phyloP scores from a whole-genome alignment of 2,113 vertebrate species.

The Microcebus griseorufus region DNA sequence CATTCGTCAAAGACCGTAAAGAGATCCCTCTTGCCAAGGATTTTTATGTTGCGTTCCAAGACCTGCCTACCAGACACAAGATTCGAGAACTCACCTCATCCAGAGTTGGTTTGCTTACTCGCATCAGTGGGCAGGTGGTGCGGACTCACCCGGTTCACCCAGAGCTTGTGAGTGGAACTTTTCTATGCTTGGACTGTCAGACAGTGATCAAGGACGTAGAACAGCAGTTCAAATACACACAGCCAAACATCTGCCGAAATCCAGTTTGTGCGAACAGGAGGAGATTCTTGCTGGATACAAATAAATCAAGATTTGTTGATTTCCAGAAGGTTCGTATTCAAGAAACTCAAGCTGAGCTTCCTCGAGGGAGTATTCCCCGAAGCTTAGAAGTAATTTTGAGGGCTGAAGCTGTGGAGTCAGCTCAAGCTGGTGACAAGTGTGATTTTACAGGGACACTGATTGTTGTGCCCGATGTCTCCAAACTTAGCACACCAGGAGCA shows the following conservation, averaged over 20 bases:
- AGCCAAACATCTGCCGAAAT: constrained; percentile 97
- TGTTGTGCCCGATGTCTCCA: constrained; percentile 96
- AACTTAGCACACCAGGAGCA: constrained; percentile 94
- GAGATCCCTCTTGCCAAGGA: constrained; percentile 95
- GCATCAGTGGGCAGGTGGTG: constrained; percentile 98
- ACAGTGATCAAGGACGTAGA: constrained; percentile 95
- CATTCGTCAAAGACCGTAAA: constrained; percentile 94
- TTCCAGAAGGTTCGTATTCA: constrained; percentile 99
- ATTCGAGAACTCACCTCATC: constrained; percentile 96
- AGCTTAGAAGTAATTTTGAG: constrained; percentile 95
- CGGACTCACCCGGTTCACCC: constrained; percentile 98
- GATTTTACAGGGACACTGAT: constrained; percentile 96
- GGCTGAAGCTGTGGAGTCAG: constrained; percentile 96
- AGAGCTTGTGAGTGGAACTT: constrained; percentile 96
- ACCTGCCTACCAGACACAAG: constrained; percentile 95
- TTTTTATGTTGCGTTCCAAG: constrained; percentile 96
- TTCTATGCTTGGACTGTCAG: constrained; percentile 97
- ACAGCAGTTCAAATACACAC: constrained; percentile 98
- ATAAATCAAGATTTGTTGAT: constrained; percentile 98
- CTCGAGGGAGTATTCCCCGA: constrained; percentile 95
- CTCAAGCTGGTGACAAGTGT: constrained; percentile 97
- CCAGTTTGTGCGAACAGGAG: constrained; percentile 96
- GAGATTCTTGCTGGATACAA: constrained; percentile 97
- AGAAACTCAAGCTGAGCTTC: constrained; percentile 97
- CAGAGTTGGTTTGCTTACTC: constrained; percentile 94